Evolutionary conservation across 2,113 vertebrate species (phyloP).

Genomic region (Pelecanoides urinatrix): DNA sequence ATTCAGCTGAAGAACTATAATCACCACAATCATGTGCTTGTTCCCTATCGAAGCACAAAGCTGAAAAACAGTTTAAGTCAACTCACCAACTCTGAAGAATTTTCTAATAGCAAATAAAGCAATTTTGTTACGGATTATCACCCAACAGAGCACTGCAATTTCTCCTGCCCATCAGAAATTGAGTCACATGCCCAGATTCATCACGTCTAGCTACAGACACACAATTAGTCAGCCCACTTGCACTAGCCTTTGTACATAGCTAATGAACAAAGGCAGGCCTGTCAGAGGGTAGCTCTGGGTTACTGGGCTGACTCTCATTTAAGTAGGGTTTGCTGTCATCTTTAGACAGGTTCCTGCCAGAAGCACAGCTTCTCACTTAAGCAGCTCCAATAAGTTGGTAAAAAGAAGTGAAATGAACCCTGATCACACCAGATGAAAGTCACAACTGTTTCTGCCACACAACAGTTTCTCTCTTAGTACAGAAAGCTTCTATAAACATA

Average conservation of each 20-base stretch:
- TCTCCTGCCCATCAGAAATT: not conserved
- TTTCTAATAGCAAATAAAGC: not conserved
- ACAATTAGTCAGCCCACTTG: not conserved
- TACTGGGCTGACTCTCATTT: not conserved
- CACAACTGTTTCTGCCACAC: not conserved
- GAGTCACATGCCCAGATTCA: not conserved
- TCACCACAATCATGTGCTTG: accelerated
- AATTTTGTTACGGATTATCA: not conserved
- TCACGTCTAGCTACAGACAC: not conserved
- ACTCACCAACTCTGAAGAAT: not conserved
- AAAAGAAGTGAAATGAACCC: not conserved
- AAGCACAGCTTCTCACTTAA: not conserved
- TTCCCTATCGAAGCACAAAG: not conserved
- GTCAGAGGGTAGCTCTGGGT: not conserved
- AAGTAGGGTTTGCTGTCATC: not conserved
- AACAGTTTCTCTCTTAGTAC: not conserved
- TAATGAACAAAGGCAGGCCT: not conserved
- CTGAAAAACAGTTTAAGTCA: not conserved
- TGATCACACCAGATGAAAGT: not conserved
- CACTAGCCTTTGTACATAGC: not conserved
- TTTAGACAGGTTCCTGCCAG: not conserved
- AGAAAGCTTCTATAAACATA: not conserved
- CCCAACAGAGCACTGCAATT: not conserved
- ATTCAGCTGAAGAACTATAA: not conserved
- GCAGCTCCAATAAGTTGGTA: not conserved